phyloP scores from a whole-genome alignment of 1,140 invertebrate species.

The Lanistes nyassanus region DNA sequence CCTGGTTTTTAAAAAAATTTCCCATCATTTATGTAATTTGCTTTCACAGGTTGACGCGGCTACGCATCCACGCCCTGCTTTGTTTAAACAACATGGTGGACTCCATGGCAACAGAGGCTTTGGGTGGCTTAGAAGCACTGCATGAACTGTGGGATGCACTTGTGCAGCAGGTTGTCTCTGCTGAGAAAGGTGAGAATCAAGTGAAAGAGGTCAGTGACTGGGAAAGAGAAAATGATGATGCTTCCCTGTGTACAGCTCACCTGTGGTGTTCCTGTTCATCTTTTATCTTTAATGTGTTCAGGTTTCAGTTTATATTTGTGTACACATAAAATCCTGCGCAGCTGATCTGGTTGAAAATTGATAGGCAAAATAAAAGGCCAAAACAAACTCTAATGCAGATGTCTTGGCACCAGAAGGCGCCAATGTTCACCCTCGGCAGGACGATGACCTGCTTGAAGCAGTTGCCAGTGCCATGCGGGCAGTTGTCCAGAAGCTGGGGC shows the following conservation, averaged over 20 bases:
- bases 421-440: slow-evolving; percentile 16
- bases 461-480: slow-evolving; percentile 76
- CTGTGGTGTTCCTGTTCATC: background rate
- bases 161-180: slow-evolving; percentile 67
- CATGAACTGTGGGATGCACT: slow-evolving; percentile 70
- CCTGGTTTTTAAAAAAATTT: background rate
- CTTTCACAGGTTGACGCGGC: slow-evolving; percentile 61
- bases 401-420: background rate
- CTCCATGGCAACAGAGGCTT: slow-evolving; percentile 70
- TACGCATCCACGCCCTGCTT: slow-evolving; percentile 73
- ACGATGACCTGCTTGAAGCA: slow-evolving; percentile 73
- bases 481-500: slow-evolving; percentile 68
- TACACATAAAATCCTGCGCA: too few relatives aligned
- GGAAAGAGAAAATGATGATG: too few relatives aligned
- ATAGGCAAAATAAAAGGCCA: too few relatives aligned
- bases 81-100: slow-evolving; percentile 77
- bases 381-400: too few relatives aligned
- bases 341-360: too few relatives aligned
- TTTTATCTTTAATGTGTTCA: background rate
- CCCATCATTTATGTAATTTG: background rate
- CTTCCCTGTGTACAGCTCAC: background rate
- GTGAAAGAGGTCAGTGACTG: too few relatives aligned
- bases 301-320: background rate
- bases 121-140: slow-evolving; percentile 72
- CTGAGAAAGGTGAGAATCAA: too few relatives aligned